phyloP scores from a whole-genome alignment of 2,113 vertebrate species.

The Prunella himalayana region DNA sequence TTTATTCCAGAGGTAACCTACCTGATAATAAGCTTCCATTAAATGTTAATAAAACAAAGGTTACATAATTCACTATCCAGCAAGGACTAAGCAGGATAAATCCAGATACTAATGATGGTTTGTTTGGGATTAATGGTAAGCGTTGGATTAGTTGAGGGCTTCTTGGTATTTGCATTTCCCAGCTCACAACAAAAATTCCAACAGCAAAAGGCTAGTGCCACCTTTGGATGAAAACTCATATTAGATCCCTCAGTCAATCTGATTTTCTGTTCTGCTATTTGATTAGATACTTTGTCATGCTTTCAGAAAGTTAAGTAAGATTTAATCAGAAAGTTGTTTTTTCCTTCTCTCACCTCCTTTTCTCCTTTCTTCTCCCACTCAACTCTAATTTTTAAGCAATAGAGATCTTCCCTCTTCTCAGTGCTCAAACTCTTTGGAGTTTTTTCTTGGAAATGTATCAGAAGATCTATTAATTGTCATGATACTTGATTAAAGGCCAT shows the following conservation, averaged over 20 bases:
- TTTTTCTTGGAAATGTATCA: not conserved
- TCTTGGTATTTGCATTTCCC: slow-evolving; percentile 23
- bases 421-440: not conserved
- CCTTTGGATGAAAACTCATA: slow-evolving; percentile 21
- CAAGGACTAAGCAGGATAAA: slow-evolving; percentile 66
- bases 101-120: slow-evolving; percentile 67
- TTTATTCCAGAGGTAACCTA: not conserved
- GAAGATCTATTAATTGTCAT: not conserved
- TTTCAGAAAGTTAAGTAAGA: not conserved
- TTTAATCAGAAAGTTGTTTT: not conserved
- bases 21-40: slow-evolving; percentile 27
- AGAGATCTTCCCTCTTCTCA: not conserved
- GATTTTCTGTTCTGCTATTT: not conserved
- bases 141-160: slow-evolving; percentile 61
- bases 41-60: slow-evolving; percentile 56
- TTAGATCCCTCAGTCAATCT: not conserved
- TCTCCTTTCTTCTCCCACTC: not conserved
- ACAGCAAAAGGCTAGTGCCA: slow-evolving; percentile 48
- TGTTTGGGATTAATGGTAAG: slow-evolving; percentile 68
- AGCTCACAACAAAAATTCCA: not conserved
- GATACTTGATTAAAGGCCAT: not conserved
- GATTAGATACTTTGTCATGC: not conserved
- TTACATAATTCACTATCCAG: slow-evolving; percentile 55
- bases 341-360: not conserved
- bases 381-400: not conserved